Evolutionary conservation across 2,113 vertebrate species (phyloP), one percentile per base, ranked within the genome.

Genomic region (Elgaria multicarinata): DNA sequence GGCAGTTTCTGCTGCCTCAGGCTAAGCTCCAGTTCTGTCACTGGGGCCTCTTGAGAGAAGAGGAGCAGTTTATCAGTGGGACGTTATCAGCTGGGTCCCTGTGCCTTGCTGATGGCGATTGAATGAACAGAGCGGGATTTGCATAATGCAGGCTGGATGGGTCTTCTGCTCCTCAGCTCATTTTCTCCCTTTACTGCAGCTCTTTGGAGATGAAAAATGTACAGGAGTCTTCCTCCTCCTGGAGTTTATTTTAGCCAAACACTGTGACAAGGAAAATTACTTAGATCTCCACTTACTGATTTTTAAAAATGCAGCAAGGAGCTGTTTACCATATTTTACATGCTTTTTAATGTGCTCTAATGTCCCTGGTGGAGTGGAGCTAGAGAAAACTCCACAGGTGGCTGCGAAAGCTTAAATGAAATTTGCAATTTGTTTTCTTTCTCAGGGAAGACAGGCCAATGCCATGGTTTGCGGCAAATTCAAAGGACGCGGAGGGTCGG

Each of bases 191-290:
- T 75, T 81, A 39, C 82, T 62, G 90, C 46, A 2, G 26, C 8
- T 92, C 83, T 80, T 93, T 53, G 31, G 89, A 1, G 16, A 88
- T 66, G 76, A 93, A 94, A 94, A 31, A 86, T 4, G 67, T 76
- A 93, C 50, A 85, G 92, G 79, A 62, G 90, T 85, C 44, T 5
- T 24, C 69, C 80, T 93, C 85, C 76, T 86, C 18, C 64, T 10
- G 1, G 74, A 69, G 87, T 9, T 83, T 50, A 26, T 89, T 90
- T 91, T 3, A 91, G 87, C 82, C 90, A 83, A 81, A 87, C 0
- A 0, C 84, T 3, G 42, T 78, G 90, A 91, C 94, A 92, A 86
- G 94, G 92, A 85, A 87, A 94, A 85, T 50, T 2, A 89, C 92
- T 92, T 79, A 83, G 80, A 75, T 88, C 83, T 89, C 24, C 87